Base-by-base conservation (phyloP, 1,140 invertebrate species). In the Nasonia longicornis region DNA sequence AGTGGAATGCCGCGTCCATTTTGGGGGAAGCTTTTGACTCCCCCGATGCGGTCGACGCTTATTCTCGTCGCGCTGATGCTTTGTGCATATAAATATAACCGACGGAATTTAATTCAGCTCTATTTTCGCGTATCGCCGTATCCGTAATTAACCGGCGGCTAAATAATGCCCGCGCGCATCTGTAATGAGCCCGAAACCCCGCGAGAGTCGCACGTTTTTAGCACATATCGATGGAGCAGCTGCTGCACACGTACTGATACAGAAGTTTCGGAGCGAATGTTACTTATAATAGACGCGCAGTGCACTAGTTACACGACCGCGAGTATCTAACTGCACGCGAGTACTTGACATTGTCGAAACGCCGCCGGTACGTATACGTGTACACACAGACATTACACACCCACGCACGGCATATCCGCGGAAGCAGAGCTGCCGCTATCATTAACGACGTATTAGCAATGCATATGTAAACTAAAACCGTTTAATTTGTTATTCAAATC, bases 401-500 rank as follows among this genome's bases (percentile, higher is more conserved):
- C 3, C 6, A 6, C 3, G 3, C 16, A n/a, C 16, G 1, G 20
- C 2, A n/a, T 7, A 58, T 35, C 31, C 31, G 3, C 12, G 20
- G 14, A 58, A 4, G n/a, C 3, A 4, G 0, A 20, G 16, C 26
- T 26, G 16, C 16, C 52, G 20, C 16, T 58, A 58, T 58, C 20
- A 58, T 58, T 58, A 58, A 58, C 52, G 52, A 58, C 52, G 16
- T 58, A 58, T 58, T 58, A 58, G 52, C 52, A n/a, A 58, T 58
- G 20, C 16, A 58, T n/a, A 58, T n/a, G 52, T 20, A n/a, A n/a
- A 58, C 52, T 58, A 58, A 58, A 58, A 58, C 52, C 52, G 52
- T 58, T 58, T 58, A 58, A 58, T 58, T 58, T 58, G 52, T n/a
- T 58, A 58, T 58, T 58, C 52, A 58, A 58, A 58, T 58, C 52